Evolutionary conservation across 1,140 invertebrate species (phyloP).

Genomic region (Antheraea pernyi): DNA sequence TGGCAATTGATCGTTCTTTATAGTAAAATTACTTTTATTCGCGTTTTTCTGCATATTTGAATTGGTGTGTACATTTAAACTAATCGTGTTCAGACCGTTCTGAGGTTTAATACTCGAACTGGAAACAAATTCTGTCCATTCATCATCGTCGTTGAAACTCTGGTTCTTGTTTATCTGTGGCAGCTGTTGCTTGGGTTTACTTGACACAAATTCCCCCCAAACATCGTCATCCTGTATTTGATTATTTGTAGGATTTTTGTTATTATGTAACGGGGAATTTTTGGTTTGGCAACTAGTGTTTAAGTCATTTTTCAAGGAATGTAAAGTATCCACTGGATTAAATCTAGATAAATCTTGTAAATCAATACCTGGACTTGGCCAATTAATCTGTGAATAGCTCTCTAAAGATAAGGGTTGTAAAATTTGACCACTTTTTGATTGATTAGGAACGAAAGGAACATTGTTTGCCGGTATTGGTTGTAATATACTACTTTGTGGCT

Average conservation of each 20-base stretch:
- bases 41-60: constrained; percentile 52
- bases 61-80: constrained; percentile 69
- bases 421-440: constrained; percentile 68
- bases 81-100: constrained; percentile 70
- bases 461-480: constrained; percentile 43
- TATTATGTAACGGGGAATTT: constrained; percentile 49
- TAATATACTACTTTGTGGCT: constrained; percentile 35
- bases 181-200: constrained; percentile 58
- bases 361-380: constrained; percentile 83
- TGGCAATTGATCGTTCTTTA: constrained; percentile 48
- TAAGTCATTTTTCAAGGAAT: constrained; percentile 61
- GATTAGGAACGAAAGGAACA: constrained; percentile 30
- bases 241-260: constrained; percentile 38
- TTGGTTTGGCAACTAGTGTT: constrained; percentile 47
- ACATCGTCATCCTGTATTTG: constrained; percentile 77
- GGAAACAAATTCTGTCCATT: constrained; percentile 84
- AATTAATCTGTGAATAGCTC: constrained; percentile 81
- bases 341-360: constrained; percentile 82
- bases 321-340: constrained; percentile 73
- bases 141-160: constrained; percentile 77
- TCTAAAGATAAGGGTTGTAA: constrained; percentile 73
- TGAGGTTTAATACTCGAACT: constrained; percentile 69
- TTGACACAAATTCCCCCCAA: constrained; percentile 82
- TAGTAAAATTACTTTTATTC: constrained; percentile 40
- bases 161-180: constrained; percentile 47